Evolutionary conservation across 2,113 vertebrate genomes (phyloP), one percentile per base, ranked within the genome.

Genomic region (Pterocles burchelli): DNA sequence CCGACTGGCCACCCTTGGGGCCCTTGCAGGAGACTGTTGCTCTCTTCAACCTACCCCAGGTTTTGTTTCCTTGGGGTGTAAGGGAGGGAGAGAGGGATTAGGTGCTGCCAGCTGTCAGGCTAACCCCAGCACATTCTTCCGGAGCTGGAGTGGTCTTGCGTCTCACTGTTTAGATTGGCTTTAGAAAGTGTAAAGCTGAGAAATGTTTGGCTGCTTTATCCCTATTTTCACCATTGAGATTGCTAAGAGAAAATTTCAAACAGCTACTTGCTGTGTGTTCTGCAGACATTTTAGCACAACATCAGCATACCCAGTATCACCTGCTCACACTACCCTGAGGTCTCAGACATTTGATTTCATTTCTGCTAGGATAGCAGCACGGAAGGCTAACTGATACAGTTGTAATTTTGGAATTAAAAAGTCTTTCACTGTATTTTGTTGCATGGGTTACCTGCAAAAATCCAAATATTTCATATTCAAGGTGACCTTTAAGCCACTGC

Each of bases 201-300:
- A 82, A 85, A 67, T 4, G 22, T 38, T 89, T 85, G 84, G 73
- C 85, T 95, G 81, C 49, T 73, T 94, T 93, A 61, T 12, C n/a
- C n/a, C 36, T 66, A 28, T 71, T 71, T 94, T 89, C 87, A 82
- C 58, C 74, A 62, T 82, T 88, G 84, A 62, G 66, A 68, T 33
- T 43, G n/a, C 68, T 72, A 33, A 54, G 34, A 82, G 61, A 79
- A 75, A 79, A 87, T 65, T 54, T 81, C 66, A 12, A 59, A 68
- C 0, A 1, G 52, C 51, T 55, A 13, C 52, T 87, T 75, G 74
- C 84, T 91, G 66, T 82, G 76, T 52, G 57, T 54, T 85, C 58
- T 82, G 71, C 74, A 95, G 86, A 67, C 16, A 46, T 76, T 91
- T 89, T 65, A 89, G 70, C 41, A 52, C 73, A 91, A 92, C 96